Conservation (phyloP, 2,113 vertebrate species). For the Percopsis transmontana region DNA sequence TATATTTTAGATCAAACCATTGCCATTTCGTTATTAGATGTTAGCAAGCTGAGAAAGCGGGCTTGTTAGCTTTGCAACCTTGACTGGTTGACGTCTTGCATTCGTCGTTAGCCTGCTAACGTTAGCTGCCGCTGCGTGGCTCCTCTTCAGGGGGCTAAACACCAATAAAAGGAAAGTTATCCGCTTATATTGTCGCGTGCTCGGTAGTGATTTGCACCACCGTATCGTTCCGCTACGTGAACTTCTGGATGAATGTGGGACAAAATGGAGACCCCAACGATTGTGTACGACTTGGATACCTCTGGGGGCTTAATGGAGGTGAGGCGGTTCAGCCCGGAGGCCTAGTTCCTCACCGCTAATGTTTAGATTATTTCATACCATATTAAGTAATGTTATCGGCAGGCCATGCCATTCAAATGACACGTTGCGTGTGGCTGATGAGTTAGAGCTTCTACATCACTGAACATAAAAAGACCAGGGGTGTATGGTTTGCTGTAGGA, state of each 20-base stretch:
- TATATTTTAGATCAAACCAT: not conserved
- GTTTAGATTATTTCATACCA: rapidly evolving
- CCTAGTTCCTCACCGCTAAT: not conserved
- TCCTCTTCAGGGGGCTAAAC: conserved; percentile 5
- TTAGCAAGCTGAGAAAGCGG: conserved; percentile 12
- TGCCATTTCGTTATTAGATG: conserved; percentile 12
- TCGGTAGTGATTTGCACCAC: not conserved
- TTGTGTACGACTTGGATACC: conserved; percentile 97
- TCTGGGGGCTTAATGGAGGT: conserved; percentile 97
- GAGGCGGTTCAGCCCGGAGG: conserved; percentile 62
- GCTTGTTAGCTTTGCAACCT: conserved; percentile 67
- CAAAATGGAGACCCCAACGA: conserved; percentile 98
- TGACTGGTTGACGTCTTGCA: conserved; percentile 65
- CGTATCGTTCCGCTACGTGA: conserved; percentile 28
- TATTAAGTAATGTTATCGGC: not conserved
- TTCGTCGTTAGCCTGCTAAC: conserved; percentile 59
- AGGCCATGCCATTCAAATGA: not conserved
- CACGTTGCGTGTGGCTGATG: not conserved
- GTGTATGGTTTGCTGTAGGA: not conserved
- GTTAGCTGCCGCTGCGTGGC: conserved; percentile 35
- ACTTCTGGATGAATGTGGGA: conserved; percentile 91
- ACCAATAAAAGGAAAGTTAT: conserved; percentile 1
- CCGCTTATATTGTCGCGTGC: conserved; percentile 1
- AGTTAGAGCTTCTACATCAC: not conserved
- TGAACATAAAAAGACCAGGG: not conserved